Base-by-base conservation (phyloP, 2,113 vertebrate genomes). In the Aegotheles bennettii region DNA sequence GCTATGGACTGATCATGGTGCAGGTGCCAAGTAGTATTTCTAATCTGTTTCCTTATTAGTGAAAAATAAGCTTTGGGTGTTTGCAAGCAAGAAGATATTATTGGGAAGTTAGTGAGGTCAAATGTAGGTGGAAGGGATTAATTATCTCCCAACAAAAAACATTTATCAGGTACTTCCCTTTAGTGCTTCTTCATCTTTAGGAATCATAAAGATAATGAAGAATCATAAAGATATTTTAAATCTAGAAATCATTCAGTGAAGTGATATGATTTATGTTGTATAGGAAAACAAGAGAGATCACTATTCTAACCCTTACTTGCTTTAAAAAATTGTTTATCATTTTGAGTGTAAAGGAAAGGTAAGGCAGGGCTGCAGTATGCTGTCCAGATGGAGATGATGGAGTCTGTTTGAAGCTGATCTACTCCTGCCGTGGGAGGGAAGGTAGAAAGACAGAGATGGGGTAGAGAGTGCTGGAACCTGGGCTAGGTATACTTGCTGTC, bases 401-500 rank as follows among this genome's bases (percentile, higher is more conserved):
- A 60, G 29, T 7, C 13, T 50, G 3, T 28, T 63, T 47, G 24
- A 24, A 84, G 24, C 19, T 53, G 35, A 35, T 25, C 6, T 67
- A 24, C 14, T 50, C 57, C 69, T 63, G 5, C 35, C 61, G 23
- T 38, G 13, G 26, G 14, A 2, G 4, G 14, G 19, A 43, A 24
- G 71, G 20, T 25, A 26, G n/a, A 70, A 91, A 20, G 28, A 38
- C 18, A 48, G 51, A 53, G 26, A 9, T 42, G 18, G 28, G 38
- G 26, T 36, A 29, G 28, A 40, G 14, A 7, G 17, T 47, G 11
- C 28, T 59, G 47, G 13, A 43, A 9, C 3, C 57, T 60, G 7
- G 0, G 0, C 16, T 82, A 21, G 23, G 2, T 82, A 7, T 33
- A 0, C 12, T 59, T 73, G 13, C 15, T 84, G 14, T 23, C 2